Percentiles rank a stretch among this genome's conserved stretches.
Evolutionary conservation across 2,888 invertebrate species (phyloP).

Genomic region (Aphidius colemani): DNA sequence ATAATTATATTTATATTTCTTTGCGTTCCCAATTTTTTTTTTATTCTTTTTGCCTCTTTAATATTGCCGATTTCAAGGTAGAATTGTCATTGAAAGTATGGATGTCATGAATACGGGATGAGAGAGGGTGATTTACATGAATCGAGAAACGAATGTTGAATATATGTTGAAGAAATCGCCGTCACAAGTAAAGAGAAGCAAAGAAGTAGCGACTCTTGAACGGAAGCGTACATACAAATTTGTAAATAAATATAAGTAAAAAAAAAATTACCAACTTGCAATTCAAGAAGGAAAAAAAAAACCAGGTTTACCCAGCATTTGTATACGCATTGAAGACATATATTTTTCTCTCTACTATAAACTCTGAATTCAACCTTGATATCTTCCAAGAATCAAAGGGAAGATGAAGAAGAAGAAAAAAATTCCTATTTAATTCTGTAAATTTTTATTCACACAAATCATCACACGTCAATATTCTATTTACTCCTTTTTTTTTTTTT

Average conservation of each 20-base stretch:
- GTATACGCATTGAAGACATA: background rate
- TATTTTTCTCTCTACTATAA: no score
- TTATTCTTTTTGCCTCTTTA: conserved; percentile 11
- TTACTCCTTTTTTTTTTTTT: conserved; percentile 20
- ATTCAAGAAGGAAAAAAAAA: background rate
- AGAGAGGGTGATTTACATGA: conserved; percentile 36
- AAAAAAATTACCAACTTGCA: conserved; percentile 3
- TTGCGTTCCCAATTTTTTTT: conserved; percentile 7
- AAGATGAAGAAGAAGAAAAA: no score
- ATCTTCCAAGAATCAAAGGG: no score
- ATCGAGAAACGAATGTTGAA: conserved; percentile 35
- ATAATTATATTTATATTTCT: background rate
- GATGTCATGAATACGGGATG: conserved; percentile 35
- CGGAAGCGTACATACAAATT: conserved; percentile 16
- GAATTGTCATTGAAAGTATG: conserved; percentile 31
- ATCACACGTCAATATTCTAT: conserved; percentile 10
- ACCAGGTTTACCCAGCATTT: no score
- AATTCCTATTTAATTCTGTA: background rate
- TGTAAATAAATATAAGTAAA: background rate
- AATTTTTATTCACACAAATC: conserved; percentile 3
- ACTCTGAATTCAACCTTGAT: no score
- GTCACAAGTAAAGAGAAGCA: conserved; percentile 23
- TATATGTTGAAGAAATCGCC: conserved; percentile 31
- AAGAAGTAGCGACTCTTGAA: conserved; percentile 11
- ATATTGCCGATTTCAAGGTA: conserved; percentile 23